phyloP scores from a whole-genome alignment of 1,140 invertebrate species.

The Micrasema minimum region DNA sequence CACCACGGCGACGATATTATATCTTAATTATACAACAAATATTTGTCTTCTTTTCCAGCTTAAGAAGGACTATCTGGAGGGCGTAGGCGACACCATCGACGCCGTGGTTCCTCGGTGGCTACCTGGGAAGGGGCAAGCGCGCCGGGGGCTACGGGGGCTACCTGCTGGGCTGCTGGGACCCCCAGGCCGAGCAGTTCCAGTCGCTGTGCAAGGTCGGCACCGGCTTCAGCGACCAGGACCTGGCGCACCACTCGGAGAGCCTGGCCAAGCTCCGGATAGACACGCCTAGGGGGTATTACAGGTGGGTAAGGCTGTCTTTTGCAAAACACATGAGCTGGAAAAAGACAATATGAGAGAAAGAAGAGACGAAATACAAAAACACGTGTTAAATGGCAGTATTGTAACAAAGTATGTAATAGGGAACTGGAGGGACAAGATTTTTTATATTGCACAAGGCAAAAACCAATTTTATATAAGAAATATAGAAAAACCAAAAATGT shows the following conservation, averaged over 20 bases:
- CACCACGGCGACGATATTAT: no score
- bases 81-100: constrained; percentile 93
- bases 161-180: constrained; percentile 96
- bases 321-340: no score
- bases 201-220: constrained; percentile 89
- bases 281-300: constrained; percentile 85
- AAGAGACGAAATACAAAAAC: no score
- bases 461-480: no score
- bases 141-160: constrained; percentile 96
- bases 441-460: no score
- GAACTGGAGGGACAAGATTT: no score
- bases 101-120: constrained; percentile 97
- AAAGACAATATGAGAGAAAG: no score
- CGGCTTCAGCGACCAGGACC: constrained; percentile 94
- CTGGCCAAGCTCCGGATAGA: constrained; percentile 83
- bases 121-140: constrained; percentile 92
- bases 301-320: constrained; percentile 52
- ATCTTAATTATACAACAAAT: no score
- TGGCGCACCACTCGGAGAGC: constrained; percentile 81
- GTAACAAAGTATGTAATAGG: no score
- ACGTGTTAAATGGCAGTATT: no score
- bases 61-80: constrained; percentile 98
- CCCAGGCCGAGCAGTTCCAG: constrained; percentile 93
- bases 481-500: no score
- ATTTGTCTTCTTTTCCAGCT: constrained; percentile 69